Base-by-base conservation (phyloP, 2,797 vertebrate genomes). In the Eremophila alpestris region DNA sequence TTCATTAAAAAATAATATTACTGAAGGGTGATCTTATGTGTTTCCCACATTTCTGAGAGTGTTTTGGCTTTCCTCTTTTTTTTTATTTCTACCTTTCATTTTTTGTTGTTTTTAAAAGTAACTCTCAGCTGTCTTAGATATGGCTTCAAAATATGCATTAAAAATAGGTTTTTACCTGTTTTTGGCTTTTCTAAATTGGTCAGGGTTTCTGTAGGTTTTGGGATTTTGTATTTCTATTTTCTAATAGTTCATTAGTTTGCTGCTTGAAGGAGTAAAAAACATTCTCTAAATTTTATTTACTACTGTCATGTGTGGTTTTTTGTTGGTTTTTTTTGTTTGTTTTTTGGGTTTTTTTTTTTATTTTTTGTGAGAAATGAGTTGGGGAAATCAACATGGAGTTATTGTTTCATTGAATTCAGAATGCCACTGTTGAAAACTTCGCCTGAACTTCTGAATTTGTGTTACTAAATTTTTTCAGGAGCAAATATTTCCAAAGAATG, bases 51-150 rank as follows among this genome's bases (percentile, higher is more conserved):
- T 87, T 60, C 30, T 56, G 59, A 71, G 38, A 64, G 13, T 15
- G 21, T 58, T 75, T 59, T 43, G 2, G 1, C 54, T 68, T 55
- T 59, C 8, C 18, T 34, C 2, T 1, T 11, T 6, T 20, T 38
- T 8, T 8, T 10, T 11, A 4, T 21, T 36, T 36, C 19, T 10
- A 1, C 0, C 0, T 7, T 36, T 56, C 9, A 4, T 24, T 48
- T 60, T 77, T 62, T 51, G 2, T 18, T 52, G 26, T 9, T 56
- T 68, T 55, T 24, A 59, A 70, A 83, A 75, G 30, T 51, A 74
- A 30, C 18, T 56, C 6, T 59, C 5, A 32, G 11, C n/a, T 67
- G 85, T 26, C 21, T 68, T 51, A 54, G 13, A n/a, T 82, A 27
- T 1, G 7, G 65, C n/a, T 82, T 91, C 48, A 83, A 77, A 83